Evolutionary conservation across 2,113 vertebrate genomes (phyloP), one percentile per base, ranked within the genome.

Genomic region (Dicentrarchus labrax): DNA sequence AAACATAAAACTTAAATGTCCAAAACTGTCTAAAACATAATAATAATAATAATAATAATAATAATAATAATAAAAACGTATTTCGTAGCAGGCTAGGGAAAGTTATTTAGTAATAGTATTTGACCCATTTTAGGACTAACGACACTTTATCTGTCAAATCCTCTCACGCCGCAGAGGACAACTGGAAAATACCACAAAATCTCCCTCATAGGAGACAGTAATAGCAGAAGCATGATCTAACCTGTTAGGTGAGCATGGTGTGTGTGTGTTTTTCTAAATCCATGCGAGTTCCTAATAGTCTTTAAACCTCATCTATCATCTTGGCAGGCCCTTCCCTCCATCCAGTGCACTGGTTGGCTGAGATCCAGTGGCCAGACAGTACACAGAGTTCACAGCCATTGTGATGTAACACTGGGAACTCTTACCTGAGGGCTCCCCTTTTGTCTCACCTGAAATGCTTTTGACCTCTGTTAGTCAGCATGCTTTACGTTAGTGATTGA

Each of bases 301-400:
- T 87, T 90, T 88, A 87, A 91, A 94, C 84, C 90, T 47, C 82
- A 86, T 90, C 90, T 70, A 88, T 91, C 92, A 89, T 76, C 79
- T 57, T 72, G 80, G 36, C 68, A 71, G 61, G 91, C 85, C 91
- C 85, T 67, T 82, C 85, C 88, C 86, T 72, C 15, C 66, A 36
- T 70, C 8, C 53, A 50, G 51, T 61, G 67, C 82, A 21, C 72
- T 65, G 83, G 94, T 94, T 96, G 94, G 94, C 86, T 59, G 71
- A 72, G 72, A 78, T 76, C 90, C 92, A 72, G 73, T 90, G 89
- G 89, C 85, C 91, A 92, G 91, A 93, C 86, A 67, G 84, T 71
- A 39, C 80, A 77, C 59, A 8, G 80, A 83, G 84, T 88, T 91
- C 57, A 53, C 81, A 22, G 84, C 51, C 70, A 72, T 92, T 93